A percentile compares a stretch with the other conserved stretches of the same genome.
Evolutionary conservation across 2,888 invertebrate species (phyloP).

Genomic region (Phorcus lineatus): DNA sequence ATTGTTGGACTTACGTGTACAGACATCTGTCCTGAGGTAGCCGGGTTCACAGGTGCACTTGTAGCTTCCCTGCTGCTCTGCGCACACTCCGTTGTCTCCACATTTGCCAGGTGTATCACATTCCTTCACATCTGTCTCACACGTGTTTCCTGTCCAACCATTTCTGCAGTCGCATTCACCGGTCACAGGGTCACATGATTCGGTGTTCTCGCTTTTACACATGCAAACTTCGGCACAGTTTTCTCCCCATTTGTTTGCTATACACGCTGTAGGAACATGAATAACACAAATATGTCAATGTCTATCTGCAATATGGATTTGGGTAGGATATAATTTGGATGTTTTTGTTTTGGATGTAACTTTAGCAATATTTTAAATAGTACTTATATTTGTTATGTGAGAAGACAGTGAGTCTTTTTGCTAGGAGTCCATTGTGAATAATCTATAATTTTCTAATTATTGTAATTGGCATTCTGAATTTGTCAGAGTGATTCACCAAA

Average conservation of each 20-base stretch:
- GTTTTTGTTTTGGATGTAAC: no score
- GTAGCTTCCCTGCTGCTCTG: slow-evolving; percentile 25
- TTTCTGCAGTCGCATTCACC: slow-evolving; percentile 38
- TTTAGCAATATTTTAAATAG: no score
- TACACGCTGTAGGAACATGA: slow-evolving; percentile 27
- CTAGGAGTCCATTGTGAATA: no score
- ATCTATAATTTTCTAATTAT: no score
- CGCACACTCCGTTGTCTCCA: slow-evolving; percentile 24
- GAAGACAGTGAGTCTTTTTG: no score
- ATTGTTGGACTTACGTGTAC: slow-evolving; percentile 34
- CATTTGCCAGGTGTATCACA: background rate
- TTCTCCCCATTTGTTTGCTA: slow-evolving; percentile 26
- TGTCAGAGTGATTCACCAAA: no score
- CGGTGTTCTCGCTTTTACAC: slow-evolving; percentile 33
- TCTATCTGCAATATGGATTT: background rate
- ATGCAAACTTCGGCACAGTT: slow-evolving; percentile 29
- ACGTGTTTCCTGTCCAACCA: slow-evolving; percentile 36
- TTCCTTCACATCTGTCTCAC: slow-evolving; percentile 27
- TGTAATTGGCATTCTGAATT: no score
- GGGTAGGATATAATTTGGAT: no score
- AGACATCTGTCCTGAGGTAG: slow-evolving; percentile 7
- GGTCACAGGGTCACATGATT: slow-evolving; percentile 29
- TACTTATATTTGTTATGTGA: no score
- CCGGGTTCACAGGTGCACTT: slow-evolving; percentile 29
- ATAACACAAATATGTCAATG: background rate